A percentile compares a stretch with the other conserved stretches of the same genome.
These are phyloP conservation scores for Quadroppia sp. DNA, from an alignment of 2,888 invertebrate genomes.

Conservation along the genomic window DNA sequence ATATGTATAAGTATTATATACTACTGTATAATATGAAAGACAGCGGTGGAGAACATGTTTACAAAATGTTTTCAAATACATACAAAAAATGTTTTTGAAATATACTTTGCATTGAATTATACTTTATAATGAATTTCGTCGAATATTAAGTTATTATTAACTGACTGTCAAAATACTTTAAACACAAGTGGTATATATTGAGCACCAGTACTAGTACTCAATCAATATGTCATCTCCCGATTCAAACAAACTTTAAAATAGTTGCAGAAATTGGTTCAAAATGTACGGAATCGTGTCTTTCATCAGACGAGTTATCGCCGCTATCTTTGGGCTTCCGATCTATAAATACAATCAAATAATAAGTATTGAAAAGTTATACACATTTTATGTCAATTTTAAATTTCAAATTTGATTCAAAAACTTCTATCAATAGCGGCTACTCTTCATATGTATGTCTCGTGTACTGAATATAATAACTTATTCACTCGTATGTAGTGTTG, in stretches of 20 bases:
- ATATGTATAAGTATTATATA: not conserved
- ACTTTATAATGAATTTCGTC: slow-evolving; percentile 20
- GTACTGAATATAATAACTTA: not conserved
- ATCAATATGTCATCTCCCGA: not conserved
- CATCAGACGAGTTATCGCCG: not conserved
- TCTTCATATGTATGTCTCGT: not conserved
- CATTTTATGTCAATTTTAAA: slow-evolving; percentile 7
- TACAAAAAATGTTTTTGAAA: not conserved
- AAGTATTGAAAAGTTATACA: not conserved
- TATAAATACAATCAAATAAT: slow-evolving; percentile 3
- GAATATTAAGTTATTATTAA: not conserved
- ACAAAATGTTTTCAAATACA: slow-evolving; percentile 1
- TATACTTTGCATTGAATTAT: slow-evolving; percentile 32
- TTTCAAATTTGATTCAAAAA: not conserved
- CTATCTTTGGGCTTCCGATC: not conserved
- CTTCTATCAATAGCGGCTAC: not conserved
- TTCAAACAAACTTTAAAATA: not conserved
- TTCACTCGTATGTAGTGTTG: not conserved
- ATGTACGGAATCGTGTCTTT: not conserved
- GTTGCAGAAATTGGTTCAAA: not conserved
- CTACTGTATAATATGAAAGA: not conserved
- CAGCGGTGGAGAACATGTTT: slow-evolving; percentile 25
- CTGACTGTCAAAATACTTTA: not conserved
- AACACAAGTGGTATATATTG: not conserved
- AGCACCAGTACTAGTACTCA: not conserved